phyloP scores from a whole-genome alignment of 2,888 invertebrate species.

The Pemphredon lugubris region DNA sequence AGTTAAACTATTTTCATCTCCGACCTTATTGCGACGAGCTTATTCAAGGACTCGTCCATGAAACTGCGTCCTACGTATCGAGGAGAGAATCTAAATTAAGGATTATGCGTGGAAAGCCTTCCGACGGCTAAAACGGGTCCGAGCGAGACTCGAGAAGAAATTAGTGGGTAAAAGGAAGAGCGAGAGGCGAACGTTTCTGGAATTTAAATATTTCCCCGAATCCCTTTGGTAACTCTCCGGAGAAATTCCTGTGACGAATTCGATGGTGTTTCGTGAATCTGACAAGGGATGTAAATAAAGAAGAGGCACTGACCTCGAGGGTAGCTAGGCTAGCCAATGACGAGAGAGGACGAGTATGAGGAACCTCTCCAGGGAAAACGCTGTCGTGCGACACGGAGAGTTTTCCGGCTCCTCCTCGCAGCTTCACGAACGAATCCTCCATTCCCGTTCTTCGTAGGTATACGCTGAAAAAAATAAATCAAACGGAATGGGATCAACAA shows the following conservation, averaged over 20 bases:
- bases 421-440: slow-evolving; percentile 75
- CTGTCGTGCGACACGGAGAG: slow-evolving; percentile 95
- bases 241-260: slow-evolving; percentile 1
- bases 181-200: not conserved
- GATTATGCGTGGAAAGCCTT: no score
- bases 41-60: not conserved
- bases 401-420: slow-evolving; percentile 81
- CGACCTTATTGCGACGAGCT: not conserved
- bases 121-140: no score
- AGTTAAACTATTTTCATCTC: not conserved
- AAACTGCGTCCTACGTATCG: not conserved
- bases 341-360: slow-evolving; percentile 77
- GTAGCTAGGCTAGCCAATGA: slow-evolving; percentile 76
- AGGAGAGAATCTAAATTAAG: no score
- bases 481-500: not conserved
- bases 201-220: slow-evolving; percentile 17
- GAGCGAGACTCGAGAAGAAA: no score
- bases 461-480: slow-evolving; percentile 67
- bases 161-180: not conserved
- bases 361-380: slow-evolving; percentile 90
- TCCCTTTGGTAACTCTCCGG: not conserved
- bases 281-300: not conserved
- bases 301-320: slow-evolving; percentile 73
- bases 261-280: not conserved
- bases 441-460: slow-evolving; percentile 71